phyloP scores from a whole-genome alignment of 2,888 invertebrate genomes.

The Caenorhabditis wallacei region DNA sequence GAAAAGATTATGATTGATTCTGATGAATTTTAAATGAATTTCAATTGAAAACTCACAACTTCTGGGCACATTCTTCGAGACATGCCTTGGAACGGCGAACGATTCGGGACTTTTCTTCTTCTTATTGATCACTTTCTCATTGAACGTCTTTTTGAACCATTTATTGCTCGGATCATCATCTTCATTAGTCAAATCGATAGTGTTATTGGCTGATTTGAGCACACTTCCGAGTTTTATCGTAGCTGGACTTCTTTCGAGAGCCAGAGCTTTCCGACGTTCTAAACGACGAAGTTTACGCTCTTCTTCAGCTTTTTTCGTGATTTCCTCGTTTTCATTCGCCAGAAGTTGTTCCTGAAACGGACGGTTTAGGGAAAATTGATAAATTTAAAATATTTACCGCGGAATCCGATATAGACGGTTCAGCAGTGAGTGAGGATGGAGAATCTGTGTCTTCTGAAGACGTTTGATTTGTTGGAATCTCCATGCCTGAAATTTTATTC shows the following conservation, averaged over 20 bases:
- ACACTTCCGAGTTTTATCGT: constrained; percentile 33
- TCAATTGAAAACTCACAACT: constrained; percentile 42
- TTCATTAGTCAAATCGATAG: constrained; percentile 61
- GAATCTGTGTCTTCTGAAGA: constrained; percentile 35
- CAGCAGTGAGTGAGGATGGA: constrained; percentile 41
- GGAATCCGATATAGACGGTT: constrained; percentile 38
- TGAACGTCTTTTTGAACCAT: constrained; percentile 62
- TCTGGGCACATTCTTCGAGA: constrained; percentile 46
- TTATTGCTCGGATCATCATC: constrained; percentile 59
- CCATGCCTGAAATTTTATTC: constrained; percentile 17
- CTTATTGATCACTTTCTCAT: constrained; percentile 8
- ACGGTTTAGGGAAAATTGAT: not conserved
- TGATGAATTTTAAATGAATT: constrained; percentile 13
- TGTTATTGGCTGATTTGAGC: constrained; percentile 28
- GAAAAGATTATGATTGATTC: not conserved
- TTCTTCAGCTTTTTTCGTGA: constrained; percentile 19
- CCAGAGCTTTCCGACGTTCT: constrained; percentile 44
- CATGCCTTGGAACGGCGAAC: constrained; percentile 36
- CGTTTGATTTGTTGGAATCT: not conserved
- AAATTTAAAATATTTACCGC: constrained; percentile 15
- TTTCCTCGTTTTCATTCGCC: constrained; percentile 17
- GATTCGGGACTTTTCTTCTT: constrained; percentile 1
- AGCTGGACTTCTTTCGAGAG: constrained; percentile 20
- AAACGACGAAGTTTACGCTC: constrained; percentile 41
- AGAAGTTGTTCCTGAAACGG: constrained; percentile 42